Percentiles rank a stretch among this genome's conserved stretches.
Evolutionary conservation across 2,113 vertebrate genomes (phyloP).

Genomic region (Sinocyclocheilus rhinocerous): DNA sequence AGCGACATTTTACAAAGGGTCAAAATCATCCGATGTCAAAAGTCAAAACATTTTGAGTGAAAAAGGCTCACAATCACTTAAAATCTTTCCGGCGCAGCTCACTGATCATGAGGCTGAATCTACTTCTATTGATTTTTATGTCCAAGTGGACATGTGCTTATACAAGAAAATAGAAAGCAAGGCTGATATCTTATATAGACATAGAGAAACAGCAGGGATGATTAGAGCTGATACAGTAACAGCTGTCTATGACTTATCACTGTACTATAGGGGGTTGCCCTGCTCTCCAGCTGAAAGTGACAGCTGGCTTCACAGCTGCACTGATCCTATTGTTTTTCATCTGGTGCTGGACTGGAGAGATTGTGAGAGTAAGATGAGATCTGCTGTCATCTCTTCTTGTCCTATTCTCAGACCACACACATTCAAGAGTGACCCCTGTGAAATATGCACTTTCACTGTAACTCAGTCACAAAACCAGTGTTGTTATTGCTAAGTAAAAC

Average conservation of each 20-base stretch:
- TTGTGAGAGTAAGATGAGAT: constrained; percentile 42
- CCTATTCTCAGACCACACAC: neutral
- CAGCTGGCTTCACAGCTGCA: constrained; percentile 57
- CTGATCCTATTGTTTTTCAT: constrained; percentile 37
- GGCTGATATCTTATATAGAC: neutral
- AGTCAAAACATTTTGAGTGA: neutral
- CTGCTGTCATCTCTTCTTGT: neutral
- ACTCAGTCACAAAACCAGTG: too few species aligned
- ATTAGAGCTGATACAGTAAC: constrained; percentile 36
- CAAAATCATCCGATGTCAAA: neutral
- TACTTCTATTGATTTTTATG: neutral
- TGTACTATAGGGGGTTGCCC: constrained; percentile 10
- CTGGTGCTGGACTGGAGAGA: constrained; percentile 21
- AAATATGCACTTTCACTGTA: neutral
- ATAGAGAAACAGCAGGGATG: neutral
- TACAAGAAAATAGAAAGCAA: neutral
- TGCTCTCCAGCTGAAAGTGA: constrained; percentile 17
- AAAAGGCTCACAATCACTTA: too few species aligned
- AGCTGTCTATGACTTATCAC: constrained; percentile 35
- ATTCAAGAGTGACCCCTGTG: neutral
- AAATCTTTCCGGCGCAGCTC: neutral
- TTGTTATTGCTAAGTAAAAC: too few species aligned
- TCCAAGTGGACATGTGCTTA: neutral
- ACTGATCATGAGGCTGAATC: neutral
- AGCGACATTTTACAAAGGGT: neutral